Base-by-base conservation (phyloP, 2,797 vertebrate species). In the Danionella dracula region DNA sequence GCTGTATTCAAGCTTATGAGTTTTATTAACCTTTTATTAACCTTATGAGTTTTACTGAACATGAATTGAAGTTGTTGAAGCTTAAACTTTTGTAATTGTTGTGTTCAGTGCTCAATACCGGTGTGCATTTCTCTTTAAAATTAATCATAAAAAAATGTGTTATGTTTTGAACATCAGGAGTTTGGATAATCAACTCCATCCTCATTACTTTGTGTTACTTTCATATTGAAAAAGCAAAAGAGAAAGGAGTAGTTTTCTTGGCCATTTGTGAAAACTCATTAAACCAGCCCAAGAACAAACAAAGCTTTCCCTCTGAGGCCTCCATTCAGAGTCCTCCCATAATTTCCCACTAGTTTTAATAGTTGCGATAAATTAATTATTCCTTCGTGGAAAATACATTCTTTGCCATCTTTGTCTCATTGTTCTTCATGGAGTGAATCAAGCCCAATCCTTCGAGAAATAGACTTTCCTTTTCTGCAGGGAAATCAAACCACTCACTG, bases 301-400 rank as follows among this genome's bases (percentile, higher is more conserved):
- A 98, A 96, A 93, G 93, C 91, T 88, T 82, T 85, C 92, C 94
- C 93, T 94, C 81, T 84, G 94, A 96, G 94, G 92, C 92, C 86
- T 85, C 89, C 90, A 92, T 96, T 95, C 92, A 96, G 93, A 95
- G 90, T 87, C 93, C 88, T 89, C 93, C 90, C 89, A 86, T 93
- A 93, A 92, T 94, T 95, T 94, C 91, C 91, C 90, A 87, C 89
- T 93, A 78, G 87, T 89, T 90, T 96, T 93, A 96, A 94, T 96
- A 91, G 94, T 96, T 96, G 93, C 93, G 93, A 96, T 95, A 94
- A 97, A 98, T 97, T 97, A 97, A 97, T 97, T 94, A 95, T 94
- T 93, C 93, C 92, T 93, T 92, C 91, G 92, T 93, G 86, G 90
- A 91, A 92, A 94, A 92, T 86, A 93, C 86, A 90, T 94, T 93